Conservation (phyloP, 1,140 invertebrate genomes). For the Pogonus chalceus region DNA sequence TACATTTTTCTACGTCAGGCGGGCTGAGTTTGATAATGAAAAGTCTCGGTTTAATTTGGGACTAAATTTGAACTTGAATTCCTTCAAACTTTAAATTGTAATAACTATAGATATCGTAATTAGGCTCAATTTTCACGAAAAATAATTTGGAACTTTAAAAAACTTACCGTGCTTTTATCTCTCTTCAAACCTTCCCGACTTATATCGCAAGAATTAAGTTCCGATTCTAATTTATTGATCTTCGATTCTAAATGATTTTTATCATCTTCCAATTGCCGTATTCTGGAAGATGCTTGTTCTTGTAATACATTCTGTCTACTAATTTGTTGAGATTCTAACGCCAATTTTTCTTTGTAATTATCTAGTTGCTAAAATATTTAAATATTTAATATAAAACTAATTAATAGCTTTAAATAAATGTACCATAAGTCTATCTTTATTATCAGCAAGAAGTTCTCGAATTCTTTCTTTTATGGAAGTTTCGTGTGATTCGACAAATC, state of each 20-base stretch:
- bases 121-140: too few relatives aligned
- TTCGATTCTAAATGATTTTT: slow-evolving; percentile 52
- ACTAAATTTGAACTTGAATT: too few relatives aligned
- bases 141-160: too few relatives aligned
- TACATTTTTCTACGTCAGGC: too few relatives aligned
- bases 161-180: slow-evolving; percentile 51
- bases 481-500: slow-evolving; percentile 65
- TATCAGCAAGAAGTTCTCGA: slow-evolving; percentile 59
- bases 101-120: too few relatives aligned
- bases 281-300: slow-evolving; percentile 48
- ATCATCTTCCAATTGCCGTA: slow-evolving; percentile 58
- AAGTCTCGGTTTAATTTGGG: too few relatives aligned
- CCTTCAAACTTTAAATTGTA: too few relatives aligned
- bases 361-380: slow-evolving; percentile 53
- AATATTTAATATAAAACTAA: background rate
- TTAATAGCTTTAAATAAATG: slow-evolving; percentile 20
- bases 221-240: slow-evolving; percentile 60
- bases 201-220: slow-evolving; percentile 52
- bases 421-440: slow-evolving; percentile 64
- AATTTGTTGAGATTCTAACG: slow-evolving; percentile 48
- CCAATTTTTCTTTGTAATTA: slow-evolving; percentile 55
- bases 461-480: slow-evolving; percentile 65
- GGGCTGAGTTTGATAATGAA: too few relatives aligned
- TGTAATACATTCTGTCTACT: slow-evolving; percentile 51
- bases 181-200: slow-evolving; percentile 52